These are phyloP conservation scores for Lochmaea crataegi DNA, from an alignment of 2,888 invertebrate species.

Conservation along the genomic window DNA sequence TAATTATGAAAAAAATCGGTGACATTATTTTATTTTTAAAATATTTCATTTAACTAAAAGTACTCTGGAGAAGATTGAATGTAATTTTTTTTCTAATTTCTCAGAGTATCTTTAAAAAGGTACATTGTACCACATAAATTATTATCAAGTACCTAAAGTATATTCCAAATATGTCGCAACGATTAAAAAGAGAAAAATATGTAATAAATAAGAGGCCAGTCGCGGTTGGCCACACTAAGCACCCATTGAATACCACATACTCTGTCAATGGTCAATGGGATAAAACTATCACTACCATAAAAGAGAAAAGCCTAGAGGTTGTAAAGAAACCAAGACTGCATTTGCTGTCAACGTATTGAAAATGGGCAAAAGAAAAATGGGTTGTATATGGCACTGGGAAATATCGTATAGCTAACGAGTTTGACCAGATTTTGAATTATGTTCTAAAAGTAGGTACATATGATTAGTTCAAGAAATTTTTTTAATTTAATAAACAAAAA, in stretches of 20 bases:
- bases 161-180: slow-evolving; percentile 51
- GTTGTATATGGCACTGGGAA: slow-evolving; percentile 11
- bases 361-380: slow-evolving; percentile 30
- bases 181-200: slow-evolving; percentile 51
- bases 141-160: slow-evolving; percentile 15
- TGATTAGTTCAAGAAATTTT: not conserved
- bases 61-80: too few species aligned
- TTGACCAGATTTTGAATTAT: not conserved
- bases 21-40: too few species aligned
- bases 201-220: slow-evolving; percentile 50
- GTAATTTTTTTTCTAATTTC: too few species aligned
- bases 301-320: slow-evolving; percentile 40
- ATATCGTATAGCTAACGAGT: not conserved
- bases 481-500: too few species aligned
- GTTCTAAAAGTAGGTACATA: too few species aligned
- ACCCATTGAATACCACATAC: slow-evolving; percentile 49
- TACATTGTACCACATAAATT: not conserved
- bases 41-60: too few species aligned
- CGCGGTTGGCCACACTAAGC: slow-evolving; percentile 51
- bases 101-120: too few species aligned
- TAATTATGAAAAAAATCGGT: too few species aligned
- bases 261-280: slow-evolving; percentile 50
- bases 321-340: slow-evolving; percentile 44
- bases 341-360: slow-evolving; percentile 35
- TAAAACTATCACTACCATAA: slow-evolving; percentile 47